These are phyloP conservation scores for Drosophila asahinai DNA, from an alignment of 1,140 invertebrate genomes.

Conservation along the genomic window DNA sequence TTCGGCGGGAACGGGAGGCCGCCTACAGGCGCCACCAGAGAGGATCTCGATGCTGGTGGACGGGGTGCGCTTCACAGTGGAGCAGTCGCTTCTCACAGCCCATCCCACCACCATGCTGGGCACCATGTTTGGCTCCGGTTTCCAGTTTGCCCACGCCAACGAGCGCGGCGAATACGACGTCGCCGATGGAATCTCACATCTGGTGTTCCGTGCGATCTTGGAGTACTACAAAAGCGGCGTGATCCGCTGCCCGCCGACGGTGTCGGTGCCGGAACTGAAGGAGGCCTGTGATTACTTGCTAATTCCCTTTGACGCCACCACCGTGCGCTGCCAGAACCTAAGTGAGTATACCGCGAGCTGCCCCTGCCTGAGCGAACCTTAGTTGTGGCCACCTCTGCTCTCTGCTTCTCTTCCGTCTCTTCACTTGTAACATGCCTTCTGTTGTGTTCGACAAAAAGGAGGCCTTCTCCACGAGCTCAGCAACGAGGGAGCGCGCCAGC, in stretches of 20 bases:
- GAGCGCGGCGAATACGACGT: constrained; percentile 98
- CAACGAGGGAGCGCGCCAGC: constrained; percentile 98
- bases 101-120: constrained; percentile 98
- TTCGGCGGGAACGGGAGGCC: constrained; percentile 28
- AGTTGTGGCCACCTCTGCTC: constrained; percentile 65
- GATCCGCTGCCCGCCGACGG: constrained; percentile 93
- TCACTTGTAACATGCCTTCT: constrained; percentile 49
- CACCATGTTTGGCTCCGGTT: constrained; percentile 97
- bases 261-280: constrained; percentile 96
- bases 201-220: constrained; percentile 97
- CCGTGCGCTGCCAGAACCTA: constrained; percentile 97
- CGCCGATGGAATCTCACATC: constrained; percentile 98
- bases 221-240: constrained; percentile 97
- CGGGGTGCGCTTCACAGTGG: constrained; percentile 96
- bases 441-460: constrained; percentile 87
- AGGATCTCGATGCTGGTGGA: constrained; percentile 96
- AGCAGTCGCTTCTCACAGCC: constrained; percentile 95
- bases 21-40: constrained; percentile 56
- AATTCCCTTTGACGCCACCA: constrained; percentile 98
- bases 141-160: constrained; percentile 97
- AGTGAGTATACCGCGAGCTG: constrained; percentile 87
- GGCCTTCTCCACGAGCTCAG: constrained; percentile 98
- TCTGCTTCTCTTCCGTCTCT: constrained; percentile 46
- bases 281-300: constrained; percentile 99
- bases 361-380: constrained; percentile 52